phyloP scores from a whole-genome alignment of 2,888 invertebrate species.

The Sphecodes monilicornis region DNA sequence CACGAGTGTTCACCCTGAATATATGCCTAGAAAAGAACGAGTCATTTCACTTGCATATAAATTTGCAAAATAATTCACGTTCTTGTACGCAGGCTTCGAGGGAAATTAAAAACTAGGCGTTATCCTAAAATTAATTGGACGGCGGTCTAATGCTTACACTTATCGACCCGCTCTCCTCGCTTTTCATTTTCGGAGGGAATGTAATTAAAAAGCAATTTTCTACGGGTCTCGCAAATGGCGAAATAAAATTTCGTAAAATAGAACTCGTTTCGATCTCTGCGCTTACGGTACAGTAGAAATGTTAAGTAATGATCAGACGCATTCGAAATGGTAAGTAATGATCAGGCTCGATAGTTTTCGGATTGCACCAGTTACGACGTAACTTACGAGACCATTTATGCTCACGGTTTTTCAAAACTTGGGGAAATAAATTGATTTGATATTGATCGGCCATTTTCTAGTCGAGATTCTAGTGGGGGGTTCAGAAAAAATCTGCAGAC shows the following conservation, averaged over 20 bases:
- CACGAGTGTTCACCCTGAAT: background rate
- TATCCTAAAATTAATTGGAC: slow-evolving; percentile 81
- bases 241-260: background rate
- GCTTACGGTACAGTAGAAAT: background rate
- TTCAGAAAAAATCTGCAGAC: too few relatives aligned
- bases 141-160: slow-evolving; percentile 72
- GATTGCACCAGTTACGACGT: too few relatives aligned
- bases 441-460: too few relatives aligned
- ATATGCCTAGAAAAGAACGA: slow-evolving; percentile 33
- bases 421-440: too few relatives aligned
- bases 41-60: slow-evolving; percentile 21
- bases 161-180: slow-evolving; percentile 55
- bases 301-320: background rate
- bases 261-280: background rate
- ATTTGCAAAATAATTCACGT: slow-evolving; percentile 35
- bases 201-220: slow-evolving; percentile 11
- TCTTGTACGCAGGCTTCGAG: slow-evolving; percentile 36
- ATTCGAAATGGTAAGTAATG: background rate
- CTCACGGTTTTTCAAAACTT: too few relatives aligned
- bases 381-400: too few relatives aligned
- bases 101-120: slow-evolving; percentile 56
- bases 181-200: slow-evolving; percentile 14
- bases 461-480: too few relatives aligned
- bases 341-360: background rate
- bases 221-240: background rate